These are phyloP conservation scores for Epizoanthus ramosus DNA, from an alignment of 92 coral and sea anemone species.

Conservation along the genomic window DNA sequence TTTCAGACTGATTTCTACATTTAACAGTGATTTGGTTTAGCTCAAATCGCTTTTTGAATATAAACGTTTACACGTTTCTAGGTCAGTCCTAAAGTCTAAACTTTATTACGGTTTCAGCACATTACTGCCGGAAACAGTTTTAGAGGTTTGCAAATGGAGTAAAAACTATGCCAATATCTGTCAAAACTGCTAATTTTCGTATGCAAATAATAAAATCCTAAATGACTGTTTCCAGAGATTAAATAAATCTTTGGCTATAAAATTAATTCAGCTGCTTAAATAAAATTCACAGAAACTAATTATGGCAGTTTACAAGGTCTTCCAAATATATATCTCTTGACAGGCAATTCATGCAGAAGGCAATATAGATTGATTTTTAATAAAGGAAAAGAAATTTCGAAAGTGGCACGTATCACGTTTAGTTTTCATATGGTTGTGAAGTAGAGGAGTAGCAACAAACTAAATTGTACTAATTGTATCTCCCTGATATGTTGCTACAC, in stretches of 20 bases:
- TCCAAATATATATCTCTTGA: background rate
- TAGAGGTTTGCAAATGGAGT: background rate
- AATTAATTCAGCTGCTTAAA: slow-evolving; percentile 13
- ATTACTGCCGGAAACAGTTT: background rate
- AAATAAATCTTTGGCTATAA: background rate
- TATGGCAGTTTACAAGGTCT: background rate
- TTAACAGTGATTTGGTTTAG: too few relatives aligned
- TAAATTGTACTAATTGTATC: too few relatives aligned
- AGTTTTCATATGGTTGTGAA: too few relatives aligned
- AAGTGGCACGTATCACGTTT: too few relatives aligned
- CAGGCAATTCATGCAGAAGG: background rate
- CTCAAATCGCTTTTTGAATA: too few relatives aligned
- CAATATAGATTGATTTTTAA: background rate
- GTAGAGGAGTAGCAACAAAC: too few relatives aligned
- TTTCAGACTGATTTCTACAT: too few relatives aligned
- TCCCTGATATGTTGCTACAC: too few relatives aligned
- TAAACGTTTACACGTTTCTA: too few relatives aligned
- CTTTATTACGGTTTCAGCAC: background rate
- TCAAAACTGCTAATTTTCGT: slow-evolving; percentile 8
- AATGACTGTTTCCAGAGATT: slow-evolving; percentile 13
- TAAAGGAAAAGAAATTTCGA: too few relatives aligned
- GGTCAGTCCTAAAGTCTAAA: background rate
- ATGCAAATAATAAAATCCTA: slow-evolving; percentile 13
- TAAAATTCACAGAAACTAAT: background rate
- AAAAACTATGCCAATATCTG: slow-evolving; percentile 16